These are phyloP conservation scores for Gymnothorax reevesii DNA, from an alignment of 2,797 vertebrate genomes.

Conservation along the genomic window DNA sequence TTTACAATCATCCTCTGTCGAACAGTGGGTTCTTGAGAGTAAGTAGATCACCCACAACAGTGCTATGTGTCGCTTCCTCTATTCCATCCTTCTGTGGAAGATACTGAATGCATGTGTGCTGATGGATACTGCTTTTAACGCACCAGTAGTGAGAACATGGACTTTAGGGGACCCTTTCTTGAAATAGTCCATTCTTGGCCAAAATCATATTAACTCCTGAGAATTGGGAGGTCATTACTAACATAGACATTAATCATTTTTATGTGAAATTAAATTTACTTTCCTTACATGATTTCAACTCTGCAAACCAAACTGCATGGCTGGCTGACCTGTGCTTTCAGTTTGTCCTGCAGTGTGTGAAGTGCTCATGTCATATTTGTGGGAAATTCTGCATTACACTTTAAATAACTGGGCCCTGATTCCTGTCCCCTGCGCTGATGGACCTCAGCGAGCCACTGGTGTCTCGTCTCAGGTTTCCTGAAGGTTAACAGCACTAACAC, in stretches of 20 bases:
- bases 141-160: neutral
- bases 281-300: neutral
- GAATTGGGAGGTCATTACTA: neutral
- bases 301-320: constrained; percentile 3
- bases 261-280: constrained; percentile 8
- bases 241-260: neutral
- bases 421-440: neutral
- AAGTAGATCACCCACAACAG: neutral
- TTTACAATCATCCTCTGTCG: constrained; percentile 8
- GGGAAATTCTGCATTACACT: neutral
- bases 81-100: neutral
- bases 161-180: neutral
- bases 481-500: no score
- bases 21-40: neutral
- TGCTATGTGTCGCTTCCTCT: neutral
- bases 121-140: neutral
- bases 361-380: neutral
- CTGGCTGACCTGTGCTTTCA: neutral
- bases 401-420: neutral
- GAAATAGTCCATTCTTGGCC: neutral
- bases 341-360: neutral
- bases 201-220: neutral
- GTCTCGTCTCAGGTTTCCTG: no score
- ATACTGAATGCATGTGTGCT: neutral
- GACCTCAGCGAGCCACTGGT: no score